A percentile compares a stretch with the other conserved stretches of the same genome.
phyloP scores from a whole-genome alignment of 2,797 vertebrate genomes.

The Sebastes kiyomatsui region DNA sequence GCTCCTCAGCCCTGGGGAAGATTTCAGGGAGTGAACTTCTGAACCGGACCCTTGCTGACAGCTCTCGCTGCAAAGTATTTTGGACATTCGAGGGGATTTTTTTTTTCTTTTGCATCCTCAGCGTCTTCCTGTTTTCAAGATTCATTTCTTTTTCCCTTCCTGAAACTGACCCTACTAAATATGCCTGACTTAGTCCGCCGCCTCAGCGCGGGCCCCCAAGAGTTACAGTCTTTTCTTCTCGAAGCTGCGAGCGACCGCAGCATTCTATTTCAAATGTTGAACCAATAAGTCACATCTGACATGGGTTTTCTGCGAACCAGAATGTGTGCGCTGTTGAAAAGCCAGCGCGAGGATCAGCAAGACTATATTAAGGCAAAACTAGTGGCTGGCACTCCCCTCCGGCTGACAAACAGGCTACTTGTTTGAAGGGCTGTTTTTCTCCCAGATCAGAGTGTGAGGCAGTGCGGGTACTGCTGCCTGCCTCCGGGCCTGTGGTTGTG shows the following conservation, averaged over 20 bases:
- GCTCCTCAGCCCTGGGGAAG: conserved; percentile 51
- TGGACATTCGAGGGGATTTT: conserved; percentile 17
- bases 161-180: conserved; percentile 63
- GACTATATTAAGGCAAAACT: conserved; percentile 83
- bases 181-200: conserved; percentile 28
- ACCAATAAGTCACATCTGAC: conserved; percentile 79
- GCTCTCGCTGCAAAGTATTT: conserved; percentile 42
- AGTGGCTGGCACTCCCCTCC: conserved; percentile 75
- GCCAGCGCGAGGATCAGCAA: conserved; percentile 69
- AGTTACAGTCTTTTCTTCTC: conserved; percentile 32
- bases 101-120: conserved; percentile 52
- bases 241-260: conserved; percentile 66
- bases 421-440: conserved; percentile 81
- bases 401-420: conserved; percentile 81
- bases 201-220: conserved; percentile 33
- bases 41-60: conserved; percentile 62
- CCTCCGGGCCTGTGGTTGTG: conserved; percentile 71
- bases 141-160: conserved; percentile 73
- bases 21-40: conserved; percentile 68
- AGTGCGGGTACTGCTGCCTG: conserved; percentile 62
- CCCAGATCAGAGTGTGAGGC: conserved; percentile 75
- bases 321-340: conserved; percentile 67
- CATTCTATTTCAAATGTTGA: conserved; percentile 80
- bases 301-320: conserved; percentile 70
- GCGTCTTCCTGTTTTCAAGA: conserved; percentile 75